A percentile compares a stretch with the other conserved stretches of the same genome.
These are phyloP conservation scores for Callitettix versicolor DNA, from an alignment of 1,140 invertebrate species.

Conservation along the genomic window DNA sequence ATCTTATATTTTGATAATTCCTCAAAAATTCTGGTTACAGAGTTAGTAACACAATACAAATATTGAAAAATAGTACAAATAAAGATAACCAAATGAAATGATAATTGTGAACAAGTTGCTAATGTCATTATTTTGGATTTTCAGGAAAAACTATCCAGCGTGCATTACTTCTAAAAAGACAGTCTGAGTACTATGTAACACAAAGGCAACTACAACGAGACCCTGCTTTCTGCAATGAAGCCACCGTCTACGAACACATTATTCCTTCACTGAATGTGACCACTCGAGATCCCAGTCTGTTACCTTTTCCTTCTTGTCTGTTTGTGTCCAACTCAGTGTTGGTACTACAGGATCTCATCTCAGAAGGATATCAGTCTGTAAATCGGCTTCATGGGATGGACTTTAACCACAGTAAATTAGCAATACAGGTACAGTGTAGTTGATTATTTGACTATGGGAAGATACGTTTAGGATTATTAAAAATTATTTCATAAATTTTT, in stretches of 20 bases:
- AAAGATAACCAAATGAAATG: too few species aligned
- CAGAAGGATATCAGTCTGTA: conserved; percentile 33
- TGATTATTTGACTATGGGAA: too few species aligned
- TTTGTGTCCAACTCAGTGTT: conserved; percentile 31
- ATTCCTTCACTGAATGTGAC: conserved; percentile 12
- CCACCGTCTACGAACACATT: conserved; percentile 17
- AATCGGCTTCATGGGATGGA: conserved; percentile 35
- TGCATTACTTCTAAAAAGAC: conserved; percentile 19
- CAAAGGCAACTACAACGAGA: conserved; percentile 16
- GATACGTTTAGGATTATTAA: too few species aligned
- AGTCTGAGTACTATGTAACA: conserved; percentile 15
- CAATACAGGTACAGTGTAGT: conserved; percentile 28
- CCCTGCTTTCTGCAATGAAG: conserved; percentile 24
- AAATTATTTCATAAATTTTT: too few species aligned
- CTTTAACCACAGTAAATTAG: conserved; percentile 33
- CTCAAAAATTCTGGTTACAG: too few species aligned
- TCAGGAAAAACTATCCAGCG: conserved; percentile 8
- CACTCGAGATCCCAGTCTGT: background rate
- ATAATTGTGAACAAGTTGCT: too few species aligned
- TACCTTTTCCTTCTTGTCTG: conserved; percentile 20
- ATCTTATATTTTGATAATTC: too few species aligned
- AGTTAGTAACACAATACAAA: too few species aligned
- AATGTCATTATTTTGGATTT: too few species aligned
- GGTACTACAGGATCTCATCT: conserved; percentile 41
- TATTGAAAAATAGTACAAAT: too few species aligned